phyloP scores from a whole-genome alignment of 2,888 invertebrate species.

The Aricia artaxerxes region DNA sequence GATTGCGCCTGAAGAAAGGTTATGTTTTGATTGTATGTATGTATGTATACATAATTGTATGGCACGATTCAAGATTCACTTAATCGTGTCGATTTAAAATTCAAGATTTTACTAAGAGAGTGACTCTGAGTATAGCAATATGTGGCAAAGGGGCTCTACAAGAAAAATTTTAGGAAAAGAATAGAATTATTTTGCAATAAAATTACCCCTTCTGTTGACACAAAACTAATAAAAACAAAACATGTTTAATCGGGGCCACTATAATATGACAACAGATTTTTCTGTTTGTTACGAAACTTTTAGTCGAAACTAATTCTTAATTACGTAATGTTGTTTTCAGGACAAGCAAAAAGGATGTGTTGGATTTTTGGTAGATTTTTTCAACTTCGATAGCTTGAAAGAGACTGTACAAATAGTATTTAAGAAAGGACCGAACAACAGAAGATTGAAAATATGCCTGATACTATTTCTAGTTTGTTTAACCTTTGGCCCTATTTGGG shows the following conservation, averaged over 20 bases:
- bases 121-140: too few species aligned
- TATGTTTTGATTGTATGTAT: too few species aligned
- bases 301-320: background rate
- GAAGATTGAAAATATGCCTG: constrained; percentile 23
- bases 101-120: too few species aligned
- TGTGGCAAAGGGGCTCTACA: too few species aligned
- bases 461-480: constrained; percentile 14
- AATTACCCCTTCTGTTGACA: background rate
- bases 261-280: background rate
- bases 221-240: background rate
- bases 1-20: too few species aligned
- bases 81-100: too few species aligned
- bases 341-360: background rate
- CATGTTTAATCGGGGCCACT: background rate
- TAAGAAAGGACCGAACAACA: constrained; percentile 9
- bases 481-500: constrained; percentile 22
- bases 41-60: too few species aligned
- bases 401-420: constrained; percentile 24
- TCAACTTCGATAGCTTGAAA: constrained; percentile 14
- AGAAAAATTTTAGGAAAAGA: too few species aligned
- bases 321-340: background rate
- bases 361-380: constrained; percentile 20
- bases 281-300: background rate
- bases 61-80: too few species aligned
- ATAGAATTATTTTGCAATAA: too few species aligned